Evolutionary conservation across 2,888 invertebrate species (phyloP), one percentile per base, ranked within the genome.

Genomic region (Heterodera filipjevi): DNA sequence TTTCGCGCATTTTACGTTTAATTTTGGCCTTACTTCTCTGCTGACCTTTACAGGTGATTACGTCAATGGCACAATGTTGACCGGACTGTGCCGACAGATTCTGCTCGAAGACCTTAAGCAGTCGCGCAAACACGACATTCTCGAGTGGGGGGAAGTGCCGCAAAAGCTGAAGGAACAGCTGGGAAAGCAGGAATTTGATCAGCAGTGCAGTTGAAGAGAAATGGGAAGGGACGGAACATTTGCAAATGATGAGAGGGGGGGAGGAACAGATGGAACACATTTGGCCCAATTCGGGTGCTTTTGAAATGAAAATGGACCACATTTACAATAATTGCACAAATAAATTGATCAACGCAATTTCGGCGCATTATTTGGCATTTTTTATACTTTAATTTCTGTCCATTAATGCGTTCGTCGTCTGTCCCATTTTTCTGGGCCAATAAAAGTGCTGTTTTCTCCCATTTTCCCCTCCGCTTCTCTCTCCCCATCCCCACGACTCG

Each of bases 111-210:
- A 85, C 77, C 68, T 77, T 3, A 77, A 81, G 35, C 78, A 79
- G 72, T 76, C 82, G 33, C 73, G 71, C 59, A 83, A 81, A 64
- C 84, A 86, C 77, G 85, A 84, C 79, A 83, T 86, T 22, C 81
- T 87, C 30, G 84, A 85, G 77, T 87, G 87, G 87, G 77, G 80
- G 53, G 84, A 85, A 77, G 86, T 87, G 35, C 83, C 84, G 30
- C 70, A 78, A 16, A 79, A 71, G 32, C 66, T 66, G 46, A 46
- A 59, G 19, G 53, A 71, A 10, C 46, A 74, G 53, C 68, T 81
- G n/a, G 44, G 74, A 32, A 78, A 32, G 32, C 71, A 82, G 33
- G 70, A 71, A 39, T 81, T 82, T 30, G 82, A 81, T n/a, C 78
- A 77, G 19, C 32, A 32, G 39, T 78, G 78, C 66, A 39, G 39